phyloP scores from a whole-genome alignment of 2,113 vertebrate species.

The Phaethon lepturus region DNA sequence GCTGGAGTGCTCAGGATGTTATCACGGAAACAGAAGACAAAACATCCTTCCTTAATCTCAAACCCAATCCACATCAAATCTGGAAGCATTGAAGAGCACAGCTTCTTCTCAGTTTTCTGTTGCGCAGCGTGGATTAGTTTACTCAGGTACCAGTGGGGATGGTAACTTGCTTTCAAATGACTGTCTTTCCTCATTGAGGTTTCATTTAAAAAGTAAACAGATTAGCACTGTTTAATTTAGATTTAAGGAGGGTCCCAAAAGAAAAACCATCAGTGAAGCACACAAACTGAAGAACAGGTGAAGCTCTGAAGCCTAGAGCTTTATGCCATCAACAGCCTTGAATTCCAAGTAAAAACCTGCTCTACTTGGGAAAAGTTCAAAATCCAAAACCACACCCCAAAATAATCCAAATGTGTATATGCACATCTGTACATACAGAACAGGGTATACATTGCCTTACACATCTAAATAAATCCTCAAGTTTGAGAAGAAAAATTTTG shows the following conservation, averaged over 20 bases:
- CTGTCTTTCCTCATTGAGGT: not conserved
- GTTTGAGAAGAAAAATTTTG: not conserved
- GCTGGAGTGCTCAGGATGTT: constrained; percentile 55
- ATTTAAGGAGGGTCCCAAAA: not conserved
- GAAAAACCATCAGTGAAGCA: not conserved
- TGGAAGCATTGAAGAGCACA: not conserved
- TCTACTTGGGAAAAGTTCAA: not conserved
- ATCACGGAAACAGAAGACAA: constrained; percentile 70
- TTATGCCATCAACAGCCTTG: not conserved
- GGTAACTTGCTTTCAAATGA: not conserved
- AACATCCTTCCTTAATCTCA: constrained; percentile 71
- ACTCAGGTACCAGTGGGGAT: not conserved
- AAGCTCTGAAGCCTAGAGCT: not conserved
- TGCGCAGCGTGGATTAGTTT: not conserved
- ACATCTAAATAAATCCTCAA: not conserved
- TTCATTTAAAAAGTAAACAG: not conserved
- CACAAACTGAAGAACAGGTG: not conserved
- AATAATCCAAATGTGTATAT: not conserved
- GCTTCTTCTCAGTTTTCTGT: not conserved
- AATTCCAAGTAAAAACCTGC: not conserved
- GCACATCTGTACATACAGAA: not conserved
- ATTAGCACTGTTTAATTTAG: not conserved
- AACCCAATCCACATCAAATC: not conserved
- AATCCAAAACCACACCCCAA: not conserved
- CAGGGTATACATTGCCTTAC: not conserved